A percentile compares a stretch with the other conserved stretches of the same genome.
These are phyloP conservation scores for Ips nitidus DNA, from an alignment of 1,140 invertebrate species.

Conservation along the genomic window DNA sequence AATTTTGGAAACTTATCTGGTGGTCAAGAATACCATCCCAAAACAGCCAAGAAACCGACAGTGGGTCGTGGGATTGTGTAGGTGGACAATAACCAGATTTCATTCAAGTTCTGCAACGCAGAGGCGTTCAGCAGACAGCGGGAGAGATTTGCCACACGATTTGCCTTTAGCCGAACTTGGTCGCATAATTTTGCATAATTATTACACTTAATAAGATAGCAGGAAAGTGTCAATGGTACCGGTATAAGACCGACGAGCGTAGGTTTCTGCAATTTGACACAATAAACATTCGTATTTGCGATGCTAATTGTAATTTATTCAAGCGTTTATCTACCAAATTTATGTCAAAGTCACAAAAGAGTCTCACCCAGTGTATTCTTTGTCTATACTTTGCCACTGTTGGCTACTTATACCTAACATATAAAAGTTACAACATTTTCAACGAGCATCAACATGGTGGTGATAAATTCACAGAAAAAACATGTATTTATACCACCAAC, in stretches of 20 bases:
- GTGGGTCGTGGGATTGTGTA: slow-evolving; percentile 29
- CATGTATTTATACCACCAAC: no score
- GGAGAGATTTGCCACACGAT: slow-evolving; percentile 34
- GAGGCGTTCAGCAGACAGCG: slow-evolving; percentile 24
- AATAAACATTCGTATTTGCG: slow-evolving; percentile 31
- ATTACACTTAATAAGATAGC: slow-evolving; percentile 36
- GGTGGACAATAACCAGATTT: slow-evolving; percentile 37
- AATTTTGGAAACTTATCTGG: no score
- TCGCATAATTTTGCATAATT: slow-evolving; percentile 39
- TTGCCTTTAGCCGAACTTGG: slow-evolving; percentile 35
- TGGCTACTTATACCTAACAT: no score
- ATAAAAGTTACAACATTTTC: no score
- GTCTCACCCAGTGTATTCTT: no score
- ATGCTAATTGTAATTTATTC: slow-evolving; percentile 33
- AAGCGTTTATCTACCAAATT: not conserved
- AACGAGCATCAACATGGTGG: no score
- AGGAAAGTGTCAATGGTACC: slow-evolving; percentile 30
- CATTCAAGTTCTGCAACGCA: slow-evolving; percentile 34
- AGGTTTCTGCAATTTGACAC: slow-evolving; percentile 34
- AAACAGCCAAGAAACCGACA: not conserved
- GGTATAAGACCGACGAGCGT: slow-evolving; percentile 15
- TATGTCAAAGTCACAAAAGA: no score
- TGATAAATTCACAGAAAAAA: no score
- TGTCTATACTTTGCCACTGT: no score
- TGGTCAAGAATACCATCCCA: slow-evolving; percentile 16